Evolutionary conservation across 2,797 vertebrate genomes (phyloP).

Genomic region (Acanthurus leucopareius): DNA sequence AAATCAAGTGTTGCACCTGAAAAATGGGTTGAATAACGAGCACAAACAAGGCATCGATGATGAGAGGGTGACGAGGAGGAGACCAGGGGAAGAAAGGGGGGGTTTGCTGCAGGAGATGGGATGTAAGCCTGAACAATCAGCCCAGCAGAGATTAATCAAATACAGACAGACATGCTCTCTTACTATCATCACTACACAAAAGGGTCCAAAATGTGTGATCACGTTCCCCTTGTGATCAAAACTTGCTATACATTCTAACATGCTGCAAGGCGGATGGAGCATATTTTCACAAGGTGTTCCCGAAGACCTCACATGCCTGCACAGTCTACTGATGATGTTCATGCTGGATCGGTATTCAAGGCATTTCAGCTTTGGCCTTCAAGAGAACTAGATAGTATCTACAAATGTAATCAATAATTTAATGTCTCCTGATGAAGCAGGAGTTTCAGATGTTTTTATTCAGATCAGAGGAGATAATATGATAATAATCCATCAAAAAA

Average conservation of each 20-base stretch:
- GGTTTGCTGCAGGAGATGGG: slow-evolving; percentile 38
- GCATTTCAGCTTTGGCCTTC: slow-evolving; percentile 40
- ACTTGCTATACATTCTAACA: slow-evolving; percentile 35
- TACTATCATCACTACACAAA: slow-evolving; percentile 2
- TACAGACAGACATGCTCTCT: slow-evolving; percentile 53
- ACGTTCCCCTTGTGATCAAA: slow-evolving; percentile 11
- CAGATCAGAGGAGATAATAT: slow-evolving; percentile 15
- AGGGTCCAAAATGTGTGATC: not conserved
- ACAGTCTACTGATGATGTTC: slow-evolving; percentile 48
- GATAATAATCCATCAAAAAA: slow-evolving; percentile 6
- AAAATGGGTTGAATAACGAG: slow-evolving; percentile 46
- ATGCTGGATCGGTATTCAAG: slow-evolving; percentile 68
- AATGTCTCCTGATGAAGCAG: slow-evolving; percentile 11
- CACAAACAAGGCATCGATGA: slow-evolving; percentile 24
- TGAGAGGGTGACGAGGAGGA: not conserved
- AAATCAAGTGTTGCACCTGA: slow-evolving; percentile 69
- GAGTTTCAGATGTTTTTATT: slow-evolving; percentile 19
- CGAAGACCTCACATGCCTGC: slow-evolving; percentile 54
- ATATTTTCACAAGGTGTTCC: slow-evolving; percentile 39
- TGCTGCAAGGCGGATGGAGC: slow-evolving; percentile 44
- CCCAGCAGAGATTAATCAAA: slow-evolving; percentile 45
- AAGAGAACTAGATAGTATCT: slow-evolving; percentile 22
- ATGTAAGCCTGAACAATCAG: slow-evolving; percentile 50
- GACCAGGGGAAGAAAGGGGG: slow-evolving; percentile 1
- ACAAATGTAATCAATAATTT: slow-evolving; percentile 14